Evolutionary conservation across 1,140 invertebrate species (phyloP), one percentile per base, ranked within the genome.

Genomic region (Diorhabda carinulata): DNA sequence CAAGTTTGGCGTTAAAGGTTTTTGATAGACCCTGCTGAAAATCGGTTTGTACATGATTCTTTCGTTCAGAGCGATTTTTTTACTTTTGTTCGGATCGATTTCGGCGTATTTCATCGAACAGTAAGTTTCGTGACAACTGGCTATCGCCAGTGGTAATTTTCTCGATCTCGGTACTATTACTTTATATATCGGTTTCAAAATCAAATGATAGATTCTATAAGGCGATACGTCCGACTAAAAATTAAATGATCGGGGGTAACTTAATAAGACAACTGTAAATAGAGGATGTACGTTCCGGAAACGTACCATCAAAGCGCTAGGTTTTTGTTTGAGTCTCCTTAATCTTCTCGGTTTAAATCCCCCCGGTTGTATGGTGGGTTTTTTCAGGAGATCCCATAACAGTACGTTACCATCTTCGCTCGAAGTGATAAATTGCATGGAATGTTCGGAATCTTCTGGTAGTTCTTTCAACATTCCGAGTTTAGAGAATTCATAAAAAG

Each of bases 341-440:
- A 82, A 80, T 76, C 82, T 84, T 73, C 83, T 82, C 0, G 78
- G 79, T 76, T 83, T 82, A 70, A 82, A 82, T 56, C 79, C 77
- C 8, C 78, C 80, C 1, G 82, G 73, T 72, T 81, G 78, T 70
- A 82, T 78, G 9, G 80, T 73, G 3, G 83, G 83, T 67, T 76
- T 77, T 45, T 73, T 72, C 4, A 76, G 84, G 56, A 92, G 79
- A 81, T 91, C 87, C 91, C 91, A 92, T 76, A 91, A 87, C 68
- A 87, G 84, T 45, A 92, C 83, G 6, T 80, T 84, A 4, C 90
- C 90, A 76, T 92, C 90, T 70, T 87, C 80, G 64, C 87, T 86
- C 60, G 85, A 84, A 3, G 89, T 87, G 3, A 89, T 76, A 75
- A 92, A 89, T 77, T 90, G 88, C 57, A 85, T 77, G 5, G 83